These are phyloP conservation scores for Megaceryle maxima DNA, from an alignment of 2,113 vertebrate genomes.

Conservation along the genomic window DNA sequence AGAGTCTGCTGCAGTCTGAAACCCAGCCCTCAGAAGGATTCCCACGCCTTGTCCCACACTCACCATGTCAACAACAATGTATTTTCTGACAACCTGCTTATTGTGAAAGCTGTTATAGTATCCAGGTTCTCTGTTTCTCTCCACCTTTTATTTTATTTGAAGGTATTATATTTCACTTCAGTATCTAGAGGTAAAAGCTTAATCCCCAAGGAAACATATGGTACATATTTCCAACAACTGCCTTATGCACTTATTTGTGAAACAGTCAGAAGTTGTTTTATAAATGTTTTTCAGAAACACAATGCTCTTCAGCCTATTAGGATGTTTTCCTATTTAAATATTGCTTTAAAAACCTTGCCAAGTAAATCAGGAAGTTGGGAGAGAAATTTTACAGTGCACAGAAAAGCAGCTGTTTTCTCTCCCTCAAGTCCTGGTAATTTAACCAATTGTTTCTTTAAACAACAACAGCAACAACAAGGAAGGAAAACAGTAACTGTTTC, in stretches of 20 bases:
- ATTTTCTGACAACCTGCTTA: not conserved
- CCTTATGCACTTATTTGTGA: constrained; percentile 30
- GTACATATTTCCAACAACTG: not conserved
- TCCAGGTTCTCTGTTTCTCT: not conserved
- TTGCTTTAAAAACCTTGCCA: constrained; percentile 63
- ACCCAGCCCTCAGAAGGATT: not conserved
- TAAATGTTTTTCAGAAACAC: constrained; percentile 60
- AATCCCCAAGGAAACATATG: not conserved
- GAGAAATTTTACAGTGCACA: constrained; percentile 50
- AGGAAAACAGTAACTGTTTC: constrained; percentile 32
- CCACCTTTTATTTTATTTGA: not conserved
- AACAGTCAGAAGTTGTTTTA: constrained; percentile 52
- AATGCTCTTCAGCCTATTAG: constrained; percentile 45
- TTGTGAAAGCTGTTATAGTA: not conserved
- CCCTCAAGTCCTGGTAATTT: constrained; percentile 30
- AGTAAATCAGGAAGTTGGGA: constrained; percentile 59
- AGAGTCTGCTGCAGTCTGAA: not conserved
- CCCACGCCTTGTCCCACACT: not conserved
- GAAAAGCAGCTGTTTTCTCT: constrained; percentile 57
- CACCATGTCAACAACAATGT: fast-evolving
- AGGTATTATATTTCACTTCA: not conserved
- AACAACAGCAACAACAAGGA: not conserved
- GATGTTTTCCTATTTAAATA: constrained; percentile 63
- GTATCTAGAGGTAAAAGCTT: not conserved
- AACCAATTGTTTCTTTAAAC: constrained; percentile 57